Base-by-base conservation (phyloP, 2,888 invertebrate species). In the Eupithecia vulgata region DNA sequence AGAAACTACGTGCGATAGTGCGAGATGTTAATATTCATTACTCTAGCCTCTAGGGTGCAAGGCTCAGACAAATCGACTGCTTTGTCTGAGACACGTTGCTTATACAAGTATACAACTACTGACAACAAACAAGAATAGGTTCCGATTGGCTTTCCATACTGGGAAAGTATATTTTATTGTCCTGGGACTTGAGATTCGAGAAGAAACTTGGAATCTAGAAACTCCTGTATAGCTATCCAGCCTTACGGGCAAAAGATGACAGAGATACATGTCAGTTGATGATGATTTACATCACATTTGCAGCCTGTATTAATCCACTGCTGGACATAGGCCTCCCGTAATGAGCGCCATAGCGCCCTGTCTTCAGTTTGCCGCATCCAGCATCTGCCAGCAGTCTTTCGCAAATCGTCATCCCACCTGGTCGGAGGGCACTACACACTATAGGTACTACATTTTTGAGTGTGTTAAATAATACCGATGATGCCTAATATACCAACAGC, bases 11-110 rank as follows among this genome's bases (percentile, higher is more conserved):
- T 62, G 81, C 78, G 78, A 66, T 76, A 68, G 68, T 74, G 76
- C 80, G 75, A 81, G 85, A 87, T 88, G 90, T 92, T 92, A 92
- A 93, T 93, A 93, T 92, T 92, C 92, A 92, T 93, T 92, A 92
- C 84, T 78, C 78, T 82, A 80, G 83, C 83, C 89, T 85, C 87
- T 68, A 48, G 87, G 85, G 90, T 87, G 79, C 75, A 70, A 67
- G 76, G 82, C 82, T 83, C 85, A 89, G 89, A 90, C 89, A 89
- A 90, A 91, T 89, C 85, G 87, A 90, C 85, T 75, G 75, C 70
- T 57, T 57, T 71, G 74, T 67, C 74, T 66, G 70, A 40, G 65
- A 65, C 40, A 25, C 40, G 65, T 65, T 37, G 65, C 34, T 34
- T 8, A 34, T 61, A 34, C 61, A 34, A 61, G 25, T 57, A n/a